Evolutionary conservation across 2,797 vertebrate species (phyloP), one percentile per base, ranked within the genome.

Genomic region (Acestrorhynchus altus): DNA sequence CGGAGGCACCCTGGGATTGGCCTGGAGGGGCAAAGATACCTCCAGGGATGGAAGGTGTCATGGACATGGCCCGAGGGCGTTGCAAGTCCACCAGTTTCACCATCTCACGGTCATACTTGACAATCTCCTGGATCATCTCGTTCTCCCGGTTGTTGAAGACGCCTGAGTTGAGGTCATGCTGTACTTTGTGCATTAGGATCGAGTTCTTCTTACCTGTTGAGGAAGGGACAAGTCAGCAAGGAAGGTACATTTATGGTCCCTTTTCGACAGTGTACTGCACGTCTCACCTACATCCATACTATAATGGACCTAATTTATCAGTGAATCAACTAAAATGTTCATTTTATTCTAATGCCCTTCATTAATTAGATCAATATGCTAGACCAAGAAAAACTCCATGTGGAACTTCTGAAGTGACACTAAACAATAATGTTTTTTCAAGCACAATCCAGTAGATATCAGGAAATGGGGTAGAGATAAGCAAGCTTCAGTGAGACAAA

Each of bases 21-120:
- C 94, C 93, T 0, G 94, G 94, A 0, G 94, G 95, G 42, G 95
- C 94, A 84, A 98, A 96, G 75, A 98, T 90, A 46, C 96, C 93
- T 0, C 93, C 93, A 0, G 91, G 93, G 0, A 93, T 87, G 26
- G 94, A 92, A 0, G 94, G 92, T 0, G 93, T 94, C 92, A 93
- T 93, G 42, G 94, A 94, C 92, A 94, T 93, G 77, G 93, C 92
- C 15, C 93, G 89, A 0, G 93, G 92, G 44, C 95, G 95, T 89
- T 96, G 96, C 72, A 97, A 90, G 83, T 98, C 98, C 0, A 97
- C 96, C 83, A 95, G 94, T 89, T 98, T 97, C 71, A 95, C 97
- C 98, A 99, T 99, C 89, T 99, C 97, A 5, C 98, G 95, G 89
- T 99, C 98, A 0, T 98, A 98, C 89, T 98, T 98, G 77, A 99